Evolutionary conservation across 37 sponge, comb jelly and placozoan genomes (phyloP), one percentile per base, ranked within the genome.

Genomic region (Chondrosia reniformis): DNA sequence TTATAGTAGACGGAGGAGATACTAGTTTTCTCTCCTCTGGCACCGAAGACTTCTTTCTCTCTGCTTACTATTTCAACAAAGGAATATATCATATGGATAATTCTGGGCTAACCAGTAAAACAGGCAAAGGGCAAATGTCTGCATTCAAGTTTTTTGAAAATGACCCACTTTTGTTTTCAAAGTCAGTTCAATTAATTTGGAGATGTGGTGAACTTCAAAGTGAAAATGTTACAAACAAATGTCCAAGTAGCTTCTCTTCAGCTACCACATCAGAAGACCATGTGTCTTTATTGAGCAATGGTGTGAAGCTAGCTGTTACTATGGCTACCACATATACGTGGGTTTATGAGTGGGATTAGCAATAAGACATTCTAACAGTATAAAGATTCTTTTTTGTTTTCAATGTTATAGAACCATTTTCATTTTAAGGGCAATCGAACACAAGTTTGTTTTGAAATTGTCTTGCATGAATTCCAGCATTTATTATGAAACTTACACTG

Each of bases 131-230:
- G 7, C 25, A 62, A 12, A 83, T 91, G 84, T 83, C 84, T 4
- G 88, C 88, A 0, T 91, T 87, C 84, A 91, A 91, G 74, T 86
- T 87, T 75, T 91, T 91, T 83, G 92, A 91, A 33, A 83, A 76
- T 32, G 92, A 91, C 63, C 92, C 92, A 15, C 6, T 91, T 12
- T 67, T 91, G 45, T 91, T 91, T 37, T 62, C 75, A 5, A 84
- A 82, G 43, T 91, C 92, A 5, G 46, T 91, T 7, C 63, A 56
- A 10, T 79, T 91, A 43, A 32, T 42, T 12, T 91, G 92, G 92
- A 52, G 92, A 39, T 87, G 88, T 76, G 92, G 92, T 6, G 92
- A 91, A 65, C n/a, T n/a, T n/a, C n/a, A n/a, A n/a, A 76, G 63
- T 0, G 55, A 40, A 1, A 45, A 66, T 22, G 80, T 38, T 6